These are phyloP conservation scores for Lytechinus variegatus DNA, from an alignment of 35 echinoderm and acorn worm species.

Conservation along the genomic window DNA sequence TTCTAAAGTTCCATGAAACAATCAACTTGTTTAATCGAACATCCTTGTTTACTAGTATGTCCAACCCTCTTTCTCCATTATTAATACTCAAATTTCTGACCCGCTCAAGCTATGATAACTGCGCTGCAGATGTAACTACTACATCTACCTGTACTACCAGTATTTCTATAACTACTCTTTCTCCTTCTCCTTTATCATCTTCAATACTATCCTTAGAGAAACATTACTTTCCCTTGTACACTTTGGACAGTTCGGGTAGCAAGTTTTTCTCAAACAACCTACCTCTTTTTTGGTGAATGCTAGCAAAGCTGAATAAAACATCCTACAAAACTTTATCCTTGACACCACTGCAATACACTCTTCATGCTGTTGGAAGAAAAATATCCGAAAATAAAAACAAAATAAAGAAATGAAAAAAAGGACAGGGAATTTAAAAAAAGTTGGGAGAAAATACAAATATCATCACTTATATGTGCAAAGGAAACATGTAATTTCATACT, in stretches of 20 bases:
- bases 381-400: not conserved
- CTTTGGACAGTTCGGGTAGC: not conserved
- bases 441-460: not conserved
- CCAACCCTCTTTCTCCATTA: no score
- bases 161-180: no score
- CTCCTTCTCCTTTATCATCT: no score
- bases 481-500: not conserved
- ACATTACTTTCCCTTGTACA: not conserved
- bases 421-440: not conserved
- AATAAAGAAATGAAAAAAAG: not conserved
- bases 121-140: no score
- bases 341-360: slow-evolving; percentile 76
- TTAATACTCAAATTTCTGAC: no score
- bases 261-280: not conserved
- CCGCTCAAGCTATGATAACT: no score
- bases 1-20: no score
- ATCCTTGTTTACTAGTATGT: no score
- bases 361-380: slow-evolving; percentile 73
- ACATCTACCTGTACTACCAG: no score
- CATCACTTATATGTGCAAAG: not conserved
- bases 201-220: not conserved
- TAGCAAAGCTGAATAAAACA: slow-evolving; percentile 83
- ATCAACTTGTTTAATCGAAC: no score
- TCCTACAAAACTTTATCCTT: slow-evolving; percentile 85
- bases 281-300: slow-evolving; percentile 94